These are phyloP conservation scores for human DNA, from an alignment of 2,113 vertebrate species.

Conservation along the genomic window DNA sequence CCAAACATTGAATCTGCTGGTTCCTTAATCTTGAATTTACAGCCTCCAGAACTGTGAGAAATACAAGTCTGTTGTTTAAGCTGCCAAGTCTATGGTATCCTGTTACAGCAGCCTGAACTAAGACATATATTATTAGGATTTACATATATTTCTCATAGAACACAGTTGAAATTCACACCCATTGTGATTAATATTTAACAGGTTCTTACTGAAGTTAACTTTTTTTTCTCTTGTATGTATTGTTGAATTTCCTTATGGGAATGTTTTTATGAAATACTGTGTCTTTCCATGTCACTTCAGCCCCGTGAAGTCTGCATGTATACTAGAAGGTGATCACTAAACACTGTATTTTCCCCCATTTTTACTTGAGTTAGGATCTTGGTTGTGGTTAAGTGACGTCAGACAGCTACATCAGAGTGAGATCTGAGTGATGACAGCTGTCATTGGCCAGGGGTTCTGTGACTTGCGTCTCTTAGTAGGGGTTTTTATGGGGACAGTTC, in stretches of 20 bases:
- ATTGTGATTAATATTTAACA: background rate
- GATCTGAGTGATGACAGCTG: background rate
- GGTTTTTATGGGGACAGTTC: background rate
- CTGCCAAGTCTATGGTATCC: background rate
- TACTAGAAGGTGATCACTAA: background rate
- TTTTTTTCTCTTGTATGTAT: background rate
- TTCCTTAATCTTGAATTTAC: background rate
- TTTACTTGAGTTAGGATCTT: background rate
- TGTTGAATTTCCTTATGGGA: background rate
- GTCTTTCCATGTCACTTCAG: background rate
- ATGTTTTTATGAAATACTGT: background rate
- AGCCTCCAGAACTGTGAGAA: background rate
- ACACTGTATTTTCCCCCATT: too few species aligned
- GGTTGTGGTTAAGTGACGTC: too few species aligned
- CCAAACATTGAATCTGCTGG: background rate
- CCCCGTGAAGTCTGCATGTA: rapidly evolving
- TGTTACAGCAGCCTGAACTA: background rate
- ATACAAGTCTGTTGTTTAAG: background rate
- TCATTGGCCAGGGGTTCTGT: background rate
- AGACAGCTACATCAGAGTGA: background rate
- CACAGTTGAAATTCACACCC: background rate
- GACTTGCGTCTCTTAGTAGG: background rate
- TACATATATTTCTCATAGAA: background rate
- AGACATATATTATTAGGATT: background rate
- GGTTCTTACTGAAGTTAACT: background rate